Evolutionary conservation across 1,140 invertebrate genomes (phyloP), one percentile per base, ranked within the genome.

Genomic region (Heliconius eleuchia): DNA sequence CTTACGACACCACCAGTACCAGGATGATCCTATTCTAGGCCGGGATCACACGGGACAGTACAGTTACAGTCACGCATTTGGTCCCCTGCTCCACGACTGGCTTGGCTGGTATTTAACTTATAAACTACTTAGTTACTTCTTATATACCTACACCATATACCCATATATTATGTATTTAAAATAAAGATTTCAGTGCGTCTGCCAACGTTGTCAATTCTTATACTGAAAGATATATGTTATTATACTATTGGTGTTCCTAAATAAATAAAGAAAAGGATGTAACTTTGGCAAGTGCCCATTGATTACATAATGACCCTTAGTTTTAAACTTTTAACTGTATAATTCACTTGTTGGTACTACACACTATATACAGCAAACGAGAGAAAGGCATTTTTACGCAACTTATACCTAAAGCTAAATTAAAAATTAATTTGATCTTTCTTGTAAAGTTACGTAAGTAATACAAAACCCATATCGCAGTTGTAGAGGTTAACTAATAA

Each of bases 321-420:
- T 83, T 82, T 80, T 72, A 80, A 84, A 80, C 37, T 73, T 74
- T 73, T 66, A 66, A 73, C 72, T 73, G 46, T 77, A 77, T 73
- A 80, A 82, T 30, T 16, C 74, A 55, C 13, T 75, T 7, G 52
- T 57, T 66, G 27, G 11, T 66, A 66, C 0, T 57, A 57, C n/a
- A 55, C 42, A 55, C 57, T 60, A 37, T 7, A 37, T 37, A 66
- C 27, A 78, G 39, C 60, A 46, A 74, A 81, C 66, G 77, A 75
- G 79, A 84, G 83, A 84, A 84, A 84, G 83, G 81, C 57, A 77
- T 70, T 71, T 74, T 84, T 85, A 82, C 74, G 78, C 70, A 85
- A 85, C 78, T 23, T 18, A 52, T 52, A 52, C 1, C 18, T 50
- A 27, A 46, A 72, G 19, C 37, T 71, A 55, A 55, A 55, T 71